Evolutionary conservation across 2,888 invertebrate genomes (phyloP), one percentile per base, ranked within the genome.

Genomic region (Sarcophaga variegata): DNA sequence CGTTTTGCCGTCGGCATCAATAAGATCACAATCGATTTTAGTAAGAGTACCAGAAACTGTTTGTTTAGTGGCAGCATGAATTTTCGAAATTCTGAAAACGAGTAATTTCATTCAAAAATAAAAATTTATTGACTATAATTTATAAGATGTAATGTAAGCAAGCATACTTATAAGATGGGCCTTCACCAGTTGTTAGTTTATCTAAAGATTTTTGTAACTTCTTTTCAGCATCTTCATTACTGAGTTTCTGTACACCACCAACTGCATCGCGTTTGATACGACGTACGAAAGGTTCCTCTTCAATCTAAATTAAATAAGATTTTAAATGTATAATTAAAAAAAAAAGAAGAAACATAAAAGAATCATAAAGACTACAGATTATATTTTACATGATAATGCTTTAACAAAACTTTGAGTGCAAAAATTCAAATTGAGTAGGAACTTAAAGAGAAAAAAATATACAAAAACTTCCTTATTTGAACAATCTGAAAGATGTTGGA

Each of bases 1-100:
- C 6, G 78, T 77, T 2, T 90, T 89, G 63, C 94, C 93, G 3
- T 95, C 95, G 64, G 94, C 94, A 17, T 95, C 95, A 12, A 89
- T 78, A 4, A 96, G 92, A 88, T 94, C 93, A 74, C 95, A 95
- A 88, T 94, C 94, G 67, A 96, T 94, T 90, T 94, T 94, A 47
- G 95, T 95, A 75, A 94, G 86, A 20, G 90, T 90, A 25, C 96
- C 96, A 14, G 94, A 91, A 0, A 95, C 95, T 0, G 95, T 91
- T 92, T 95, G 95, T 67, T 91, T 91, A 0, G 93, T 93, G 4
- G 94, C 94, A 80, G 93, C 91, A 89, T 92, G 89, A 76, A 91
- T 88, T 91, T 92, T 91, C 70, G 89, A 81, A 90, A 92, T 88
- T 89, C 93, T 88, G 37, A 11, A 22, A 27, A 54, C 27, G 60